Base-by-base conservation (phyloP, 2,113 vertebrate species). In the Ascaphus truei region DNA sequence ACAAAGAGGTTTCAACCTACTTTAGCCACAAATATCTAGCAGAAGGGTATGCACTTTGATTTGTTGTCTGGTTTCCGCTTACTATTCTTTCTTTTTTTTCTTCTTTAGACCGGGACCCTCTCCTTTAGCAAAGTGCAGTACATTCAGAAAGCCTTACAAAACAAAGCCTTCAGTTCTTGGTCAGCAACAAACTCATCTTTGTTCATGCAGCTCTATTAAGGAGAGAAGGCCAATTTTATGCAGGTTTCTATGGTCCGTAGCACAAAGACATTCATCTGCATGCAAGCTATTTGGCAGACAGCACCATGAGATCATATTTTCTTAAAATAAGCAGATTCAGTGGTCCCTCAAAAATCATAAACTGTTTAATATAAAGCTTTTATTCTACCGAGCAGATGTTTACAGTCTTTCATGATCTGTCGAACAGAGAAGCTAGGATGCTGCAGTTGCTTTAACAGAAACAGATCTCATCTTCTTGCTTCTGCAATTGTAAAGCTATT, bases 101-200 rank as follows among this genome's bases (percentile, higher is more conserved):
- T 79, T 81, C 78, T 77, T 50, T 69, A 73, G 73, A 73, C 72
- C 73, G 72, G 77, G 81, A 77, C 79, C 77, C 84, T 88, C 77
- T 85, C 66, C 78, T 81, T 84, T 86, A 81, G 80, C 84, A 85
- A 85, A 87, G 79, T 72, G 80, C 66, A 81, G 68, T 74, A 82
- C 80, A 92, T 89, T 90, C 84, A 90, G 79, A 77, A 77, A 81
- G 80, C 75, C 84, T 89, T 82, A 87, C 79, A 85, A 89, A 92
- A 91, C 88, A 91, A 92, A 91, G 89, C 84, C 86, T 85, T 88
- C 88, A 85, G 79, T 81, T 88, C 85, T 86, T 82, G 81, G 83
- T 89, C 78, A 90, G 85, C 88, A 91, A 92, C 89, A 92, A 91
- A 88, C 89, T 91, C 89, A 91, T 89, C 90, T 91, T 92, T 92